Conservation (phyloP, 2,797 vertebrate genomes). For the Cryptoblepharus egeriae region DNA sequence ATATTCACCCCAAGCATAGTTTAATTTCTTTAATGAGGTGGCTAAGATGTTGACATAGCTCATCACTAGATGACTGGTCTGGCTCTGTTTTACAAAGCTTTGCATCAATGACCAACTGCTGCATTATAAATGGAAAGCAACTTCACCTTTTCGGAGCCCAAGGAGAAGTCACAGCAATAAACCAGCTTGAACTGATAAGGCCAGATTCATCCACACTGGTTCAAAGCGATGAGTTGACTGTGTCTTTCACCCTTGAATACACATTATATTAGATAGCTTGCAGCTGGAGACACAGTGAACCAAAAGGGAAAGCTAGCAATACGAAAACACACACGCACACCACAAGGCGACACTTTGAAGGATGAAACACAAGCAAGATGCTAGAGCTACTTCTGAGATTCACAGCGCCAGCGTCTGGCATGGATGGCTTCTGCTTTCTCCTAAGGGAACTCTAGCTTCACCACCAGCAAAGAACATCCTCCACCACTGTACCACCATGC, state of each 20-base stretch:
- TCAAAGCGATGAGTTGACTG: neutral
- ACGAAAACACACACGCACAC: accelerated
- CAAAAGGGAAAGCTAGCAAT: neutral
- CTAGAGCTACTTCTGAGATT: neutral
- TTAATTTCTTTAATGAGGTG: neutral
- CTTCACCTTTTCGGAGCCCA: neutral
- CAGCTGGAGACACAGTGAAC: neutral
- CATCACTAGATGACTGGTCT: slow-evolving; percentile 26
- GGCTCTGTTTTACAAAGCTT: slow-evolving; percentile 30
- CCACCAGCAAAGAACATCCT: neutral
- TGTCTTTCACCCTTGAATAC: slow-evolving; percentile 3
- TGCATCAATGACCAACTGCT: slow-evolving; percentile 24
- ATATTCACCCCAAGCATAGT: slow-evolving; percentile 1
- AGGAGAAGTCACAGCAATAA: neutral
- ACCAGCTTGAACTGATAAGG: neutral
- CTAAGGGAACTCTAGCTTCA: accelerated
- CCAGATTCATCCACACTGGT: accelerated
- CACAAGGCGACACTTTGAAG: neutral
- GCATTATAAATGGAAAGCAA: neutral
- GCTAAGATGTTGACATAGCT: slow-evolving; percentile 22
- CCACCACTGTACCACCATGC: neutral
- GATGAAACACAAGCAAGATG: neutral
- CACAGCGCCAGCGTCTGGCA: neutral
- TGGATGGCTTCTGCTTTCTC: slow-evolving; percentile 7
- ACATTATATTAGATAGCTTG: slow-evolving; percentile 23